Conservation (phyloP, 1,140 invertebrate genomes). For the Ctenoplectra terminalis region DNA sequence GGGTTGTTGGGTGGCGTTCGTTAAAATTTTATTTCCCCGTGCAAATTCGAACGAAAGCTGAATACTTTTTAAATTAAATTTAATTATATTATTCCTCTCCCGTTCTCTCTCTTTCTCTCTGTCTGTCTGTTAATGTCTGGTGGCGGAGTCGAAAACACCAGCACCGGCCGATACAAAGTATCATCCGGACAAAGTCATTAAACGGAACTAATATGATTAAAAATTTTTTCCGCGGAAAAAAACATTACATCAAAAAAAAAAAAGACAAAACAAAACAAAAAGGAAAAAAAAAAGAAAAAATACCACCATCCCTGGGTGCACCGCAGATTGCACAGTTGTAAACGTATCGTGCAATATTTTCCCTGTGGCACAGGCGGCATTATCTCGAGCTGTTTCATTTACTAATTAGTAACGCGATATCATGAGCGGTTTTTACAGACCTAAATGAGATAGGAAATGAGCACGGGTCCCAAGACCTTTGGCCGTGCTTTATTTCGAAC, state of each 20-base stretch:
- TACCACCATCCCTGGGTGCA: neutral
- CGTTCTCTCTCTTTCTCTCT: neutral
- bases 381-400: slow-evolving; percentile 73
- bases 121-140: slow-evolving; percentile 21
- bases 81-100: slow-evolving; percentile 41
- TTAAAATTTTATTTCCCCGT: slow-evolving; percentile 44
- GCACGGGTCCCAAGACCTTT: slow-evolving; percentile 67
- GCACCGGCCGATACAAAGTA: slow-evolving; percentile 38
- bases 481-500: slow-evolving; percentile 65
- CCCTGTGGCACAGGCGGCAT: slow-evolving; percentile 61
- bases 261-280: neutral
- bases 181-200: slow-evolving; percentile 47
- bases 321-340: slow-evolving; percentile 56
- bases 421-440: slow-evolving; percentile 66
- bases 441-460: slow-evolving; percentile 78
- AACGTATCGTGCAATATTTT: slow-evolving; percentile 66
- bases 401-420: slow-evolving; percentile 80
- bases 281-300: neutral
- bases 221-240: slow-evolving; percentile 40
- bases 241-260: slow-evolving; percentile 11
- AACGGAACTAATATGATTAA: slow-evolving; percentile 58
- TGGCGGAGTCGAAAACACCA: neutral
- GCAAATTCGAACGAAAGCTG: slow-evolving; percentile 17
- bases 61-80: slow-evolving; percentile 52
- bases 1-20: slow-evolving; percentile 13